A percentile compares a stretch with the other conserved stretches of the same genome.
phyloP scores from a whole-genome alignment of 2,113 vertebrate genomes.

The Coreoperca whiteheadi region DNA sequence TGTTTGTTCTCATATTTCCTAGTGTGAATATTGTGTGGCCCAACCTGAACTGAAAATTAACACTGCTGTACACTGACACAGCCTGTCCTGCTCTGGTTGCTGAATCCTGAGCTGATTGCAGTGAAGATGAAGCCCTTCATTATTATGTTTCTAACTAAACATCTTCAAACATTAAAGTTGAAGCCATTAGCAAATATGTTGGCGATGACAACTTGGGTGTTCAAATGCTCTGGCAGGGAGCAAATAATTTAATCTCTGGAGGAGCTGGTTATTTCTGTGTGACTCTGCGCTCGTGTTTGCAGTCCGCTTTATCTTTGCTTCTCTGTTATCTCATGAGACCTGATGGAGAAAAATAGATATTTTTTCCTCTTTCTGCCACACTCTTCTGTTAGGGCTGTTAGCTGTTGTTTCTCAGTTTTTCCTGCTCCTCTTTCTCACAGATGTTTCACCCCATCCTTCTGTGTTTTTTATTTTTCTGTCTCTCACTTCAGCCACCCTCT shows the following conservation, averaged over 20 bases:
- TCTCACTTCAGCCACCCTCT: constrained; percentile 14
- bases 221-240: constrained; percentile 47
- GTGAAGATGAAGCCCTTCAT: not conserved
- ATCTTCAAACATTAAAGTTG: constrained; percentile 39
- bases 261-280: constrained; percentile 59
- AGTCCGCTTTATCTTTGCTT: constrained; percentile 56
- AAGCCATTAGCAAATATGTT: constrained; percentile 44
- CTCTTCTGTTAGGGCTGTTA: constrained; percentile 47
- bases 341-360: constrained; percentile 59
- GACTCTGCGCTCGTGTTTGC: constrained; percentile 62
- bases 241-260: constrained; percentile 67
- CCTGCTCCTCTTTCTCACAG: constrained; percentile 7
- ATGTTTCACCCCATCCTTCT: constrained; percentile 28
- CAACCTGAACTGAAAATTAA: not conserved
- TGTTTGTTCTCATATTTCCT: not conserved
- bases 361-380: constrained; percentile 41
- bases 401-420: constrained; percentile 31
- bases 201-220: constrained; percentile 39
- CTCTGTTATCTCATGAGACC: constrained; percentile 71
- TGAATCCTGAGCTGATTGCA: constrained; percentile 17
- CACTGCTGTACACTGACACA: not conserved
- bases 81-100: constrained; percentile 20
- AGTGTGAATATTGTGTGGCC: not conserved
- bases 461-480: not conserved
- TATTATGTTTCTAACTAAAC: constrained; percentile 25